phyloP scores from a whole-genome alignment of 2,797 vertebrate species.

The Myiothlypis coronata region DNA sequence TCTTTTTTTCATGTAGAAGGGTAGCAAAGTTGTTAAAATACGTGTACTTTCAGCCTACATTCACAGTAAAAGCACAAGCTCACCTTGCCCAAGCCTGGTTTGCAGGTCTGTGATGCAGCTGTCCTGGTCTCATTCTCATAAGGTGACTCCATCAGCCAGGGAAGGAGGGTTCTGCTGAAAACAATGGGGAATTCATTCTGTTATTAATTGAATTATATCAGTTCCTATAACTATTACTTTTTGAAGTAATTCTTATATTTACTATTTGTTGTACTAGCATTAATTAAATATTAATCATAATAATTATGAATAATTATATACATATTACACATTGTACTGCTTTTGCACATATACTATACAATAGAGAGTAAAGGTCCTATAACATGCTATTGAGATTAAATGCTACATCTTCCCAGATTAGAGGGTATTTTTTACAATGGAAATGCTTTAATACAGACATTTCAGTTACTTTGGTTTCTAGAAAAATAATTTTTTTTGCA shows the following conservation, averaged over 20 bases:
- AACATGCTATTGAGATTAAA: not conserved
- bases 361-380: not conserved
- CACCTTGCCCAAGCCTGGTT: not conserved
- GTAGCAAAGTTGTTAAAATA: not conserved
- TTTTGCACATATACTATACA: not conserved
- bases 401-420: not conserved
- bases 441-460: not conserved
- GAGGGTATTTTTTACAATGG: not conserved
- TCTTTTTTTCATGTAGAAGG: not conserved
- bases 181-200: not conserved
- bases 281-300: not conserved
- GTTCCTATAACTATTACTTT: not conserved
- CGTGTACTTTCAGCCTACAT: not conserved
- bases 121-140: not conserved
- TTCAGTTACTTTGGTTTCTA: not conserved
- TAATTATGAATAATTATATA: not conserved
- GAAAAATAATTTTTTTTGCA: not conserved
- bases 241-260: not conserved
- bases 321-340: not conserved
- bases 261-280: not conserved
- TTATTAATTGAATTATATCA: not conserved
- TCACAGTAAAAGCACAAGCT: not conserved
- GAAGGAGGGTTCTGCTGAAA: not conserved
- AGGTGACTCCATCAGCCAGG: not conserved
- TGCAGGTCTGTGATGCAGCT: not conserved